Evolutionary conservation across 37 sponge, comb jelly and placozoan genomes (phyloP), one percentile per base, ranked within the genome.

Genomic region (Oscarella lobularis): DNA sequence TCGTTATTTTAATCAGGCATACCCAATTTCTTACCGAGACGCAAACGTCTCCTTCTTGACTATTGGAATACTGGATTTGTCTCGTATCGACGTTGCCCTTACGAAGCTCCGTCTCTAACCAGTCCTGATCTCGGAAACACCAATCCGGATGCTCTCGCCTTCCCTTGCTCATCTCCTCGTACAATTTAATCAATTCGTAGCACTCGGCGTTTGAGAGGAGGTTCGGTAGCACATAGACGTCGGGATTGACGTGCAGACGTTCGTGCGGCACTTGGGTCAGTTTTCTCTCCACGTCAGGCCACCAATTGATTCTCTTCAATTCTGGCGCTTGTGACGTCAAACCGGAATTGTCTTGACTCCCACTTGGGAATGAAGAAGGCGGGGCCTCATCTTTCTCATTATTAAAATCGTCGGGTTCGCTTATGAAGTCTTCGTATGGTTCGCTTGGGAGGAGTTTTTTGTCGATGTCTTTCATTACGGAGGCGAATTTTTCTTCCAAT

Each of bases 71-170:
- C n/a, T n/a, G n/a, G n/a, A n/a, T n/a, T n/a, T n/a, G n/a, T n/a
- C n/a, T n/a, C n/a, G n/a, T n/a, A n/a, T n/a, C n/a, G n/a, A n/a
- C n/a, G n/a, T 68, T 31, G 38, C 77, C 31, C 60, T n/a, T 66
- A 39, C 31, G n/a, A 35, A 14, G 27, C 27, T 37, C 30, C 32
- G n/a, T 3, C 41, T 41, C 40, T 68, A 39, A 4, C 69, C 67
- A n/a, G 66, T 76, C 77, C 60, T 41, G 33, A n/a, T 76, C 32
- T 14, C 69, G 3, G 20, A n/a, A 20, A n/a, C 77, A 39, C 69
- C 69, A 3, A n/a, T 2, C 27, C 31, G 6, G 41, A 29, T 41
- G 20, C 67, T 76, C 67, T 37, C 41, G 30, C 40, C 60, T 36
- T 74, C 38, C 4, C 38, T 35, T 3, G 3, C 38, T 48, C 60